Evolutionary conservation across 2,113 vertebrate species (phyloP), one percentile per base, ranked within the genome.

Genomic region (Fulica atra): DNA sequence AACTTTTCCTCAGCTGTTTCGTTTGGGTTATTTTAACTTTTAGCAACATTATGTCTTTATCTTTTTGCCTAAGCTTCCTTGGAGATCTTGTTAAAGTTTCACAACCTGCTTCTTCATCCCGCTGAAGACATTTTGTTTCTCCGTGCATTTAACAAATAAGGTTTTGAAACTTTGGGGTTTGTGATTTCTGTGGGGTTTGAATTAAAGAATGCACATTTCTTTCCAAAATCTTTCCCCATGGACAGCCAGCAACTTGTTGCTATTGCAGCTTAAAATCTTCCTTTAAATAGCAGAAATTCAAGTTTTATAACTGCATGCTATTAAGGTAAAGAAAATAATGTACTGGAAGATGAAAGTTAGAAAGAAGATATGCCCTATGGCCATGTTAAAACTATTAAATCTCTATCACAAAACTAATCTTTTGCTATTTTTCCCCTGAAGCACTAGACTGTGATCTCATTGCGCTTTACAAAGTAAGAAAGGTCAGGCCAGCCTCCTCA

Each of bases 81-180:
- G 26, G 92, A 97, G 89, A 81, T 65, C 78, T 95, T 95, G 77
- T 95, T 97, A 92, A 90, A 81, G 56, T 95, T 93, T 90, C 76
- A 29, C 80, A 83, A 74, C 65, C 71, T 84, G 21, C 15, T 80
- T 17, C 50, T 86, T 92, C 50, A 44, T 81, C 51, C 38, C 51
- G 80, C 33, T 82, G 77, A 81, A 24, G 60, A 48, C 64, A 82
- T 88, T 33, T 77, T 80, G 65, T 72, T 93, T 90, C 54, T 69
- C 73, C 65, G 25, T 48, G 59, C 20, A 40, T 94, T 86, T 88
- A 83, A 78, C 68, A 92, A 95, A 78, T 48, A 68, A 88, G 33
- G 38, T 71, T 80, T 79, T 68, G 48, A 90, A 88, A 86, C 24
- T 74, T n/a, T 36, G 26, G 48, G 14, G 14, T 59, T 60, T 84